Percentiles rank a stretch among this genome's conserved stretches.
These are phyloP conservation scores for Hypselothyrea guttata DNA, from an alignment of 2,888 invertebrate genomes.

Conservation along the genomic window DNA sequence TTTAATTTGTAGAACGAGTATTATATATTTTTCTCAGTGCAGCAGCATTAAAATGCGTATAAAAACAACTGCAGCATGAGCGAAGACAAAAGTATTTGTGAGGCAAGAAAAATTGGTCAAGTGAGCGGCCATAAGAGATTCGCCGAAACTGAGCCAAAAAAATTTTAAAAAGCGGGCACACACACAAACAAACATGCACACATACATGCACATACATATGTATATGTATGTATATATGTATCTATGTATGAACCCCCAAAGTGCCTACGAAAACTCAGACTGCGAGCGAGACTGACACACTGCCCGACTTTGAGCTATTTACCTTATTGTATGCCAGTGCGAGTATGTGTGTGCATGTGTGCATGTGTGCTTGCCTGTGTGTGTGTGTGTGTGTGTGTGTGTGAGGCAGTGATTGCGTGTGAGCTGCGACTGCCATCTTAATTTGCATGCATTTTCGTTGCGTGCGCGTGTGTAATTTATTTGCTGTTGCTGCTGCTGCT, in stretches of 20 bases:
- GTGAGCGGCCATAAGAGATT: conserved; percentile 45
- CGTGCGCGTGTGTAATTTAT: conserved; percentile 51
- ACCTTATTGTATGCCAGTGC: neutral
- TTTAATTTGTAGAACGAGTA: no score
- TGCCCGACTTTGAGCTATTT: conserved; percentile 43
- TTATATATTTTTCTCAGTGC: no score
- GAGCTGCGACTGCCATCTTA: conserved; percentile 51
- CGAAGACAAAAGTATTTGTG: conserved; percentile 10
- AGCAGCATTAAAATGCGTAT: neutral
- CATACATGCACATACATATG: no score
- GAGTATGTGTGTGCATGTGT: neutral
- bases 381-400: conserved; percentile 1
- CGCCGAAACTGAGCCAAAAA: conserved; percentile 15
- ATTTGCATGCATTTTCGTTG: conserved; percentile 55
- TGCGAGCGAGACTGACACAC: conserved; percentile 34
- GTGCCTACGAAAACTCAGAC: conserved; percentile 4
- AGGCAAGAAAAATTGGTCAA: conserved; percentile 44
- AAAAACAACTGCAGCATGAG: conserved; percentile 2
- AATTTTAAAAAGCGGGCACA: neutral
- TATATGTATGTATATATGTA: no score
- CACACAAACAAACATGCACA: no score
- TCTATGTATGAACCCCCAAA: neutral
- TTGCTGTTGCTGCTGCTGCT: conserved; percentile 32
- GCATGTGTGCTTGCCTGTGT: neutral
- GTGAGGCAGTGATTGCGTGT: conserved; percentile 12